Evolutionary conservation across 2,113 vertebrate species (phyloP).

Genomic region (Montifringilla adamsi): DNA sequence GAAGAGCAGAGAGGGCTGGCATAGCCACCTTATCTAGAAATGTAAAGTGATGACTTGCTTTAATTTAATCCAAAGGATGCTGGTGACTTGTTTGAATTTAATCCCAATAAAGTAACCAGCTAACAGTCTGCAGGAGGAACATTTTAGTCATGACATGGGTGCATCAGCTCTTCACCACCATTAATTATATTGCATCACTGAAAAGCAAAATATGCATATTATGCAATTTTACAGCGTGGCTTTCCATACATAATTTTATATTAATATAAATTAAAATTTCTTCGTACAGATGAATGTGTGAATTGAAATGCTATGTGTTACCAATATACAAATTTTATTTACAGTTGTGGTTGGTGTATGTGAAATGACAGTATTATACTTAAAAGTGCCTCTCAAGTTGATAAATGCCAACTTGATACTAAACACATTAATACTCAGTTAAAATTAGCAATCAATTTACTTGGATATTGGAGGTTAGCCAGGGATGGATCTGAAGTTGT

Average conservation of each 20-base stretch:
- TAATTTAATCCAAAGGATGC: background rate
- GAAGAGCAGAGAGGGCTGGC: conserved; percentile 33
- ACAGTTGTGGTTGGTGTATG: background rate
- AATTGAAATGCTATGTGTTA: background rate
- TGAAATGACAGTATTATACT: background rate
- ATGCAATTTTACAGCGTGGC: background rate
- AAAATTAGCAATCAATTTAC: conserved; percentile 57
- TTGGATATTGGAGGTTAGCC: conserved; percentile 59
- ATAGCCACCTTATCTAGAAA: conserved; percentile 37
- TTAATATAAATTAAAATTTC: background rate
- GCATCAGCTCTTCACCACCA: background rate
- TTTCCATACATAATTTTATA: conserved; percentile 12
- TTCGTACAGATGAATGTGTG: background rate
- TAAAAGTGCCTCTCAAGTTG: conserved; percentile 38
- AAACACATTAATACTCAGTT: conserved; percentile 33
- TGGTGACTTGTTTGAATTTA: background rate
- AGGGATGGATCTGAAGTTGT: conserved; percentile 49
- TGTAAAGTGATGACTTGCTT: background rate
- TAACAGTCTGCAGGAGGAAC: conserved; percentile 14
- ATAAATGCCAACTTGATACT: conserved; percentile 16
- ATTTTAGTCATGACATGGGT: background rate
- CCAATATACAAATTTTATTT: conserved; percentile 36
- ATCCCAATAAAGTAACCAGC: background rate
- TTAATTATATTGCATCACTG: background rate
- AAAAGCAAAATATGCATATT: background rate